These are phyloP conservation scores for Holothuria scabra DNA, from an alignment of 53 echinoderm and acorn worm species.

Conservation along the genomic window DNA sequence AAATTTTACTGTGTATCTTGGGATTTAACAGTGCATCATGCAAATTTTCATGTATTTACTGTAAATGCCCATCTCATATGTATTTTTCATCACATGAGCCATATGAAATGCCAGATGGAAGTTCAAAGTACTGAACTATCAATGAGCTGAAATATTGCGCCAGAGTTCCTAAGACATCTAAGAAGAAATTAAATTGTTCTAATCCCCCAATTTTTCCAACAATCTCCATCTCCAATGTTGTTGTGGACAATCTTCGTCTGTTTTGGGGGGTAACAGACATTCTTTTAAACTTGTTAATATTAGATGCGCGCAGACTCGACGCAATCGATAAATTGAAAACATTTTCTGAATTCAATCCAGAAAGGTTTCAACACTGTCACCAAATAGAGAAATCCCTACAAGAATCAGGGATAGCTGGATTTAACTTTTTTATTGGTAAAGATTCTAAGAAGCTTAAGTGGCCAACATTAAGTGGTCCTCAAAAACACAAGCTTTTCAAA, in stretches of 20 bases:
- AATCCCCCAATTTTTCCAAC: slow-evolving; percentile 48
- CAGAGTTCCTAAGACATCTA: not conserved
- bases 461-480: slow-evolving; percentile 48
- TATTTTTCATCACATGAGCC: not conserved
- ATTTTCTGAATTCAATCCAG: slow-evolving; percentile 31
- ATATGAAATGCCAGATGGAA: slow-evolving; percentile 15
- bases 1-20: slow-evolving; percentile 24
- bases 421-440: slow-evolving; percentile 18
- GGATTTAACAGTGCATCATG: slow-evolving; percentile 39
- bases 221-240: slow-evolving; percentile 24
- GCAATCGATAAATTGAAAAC: slow-evolving; percentile 27
- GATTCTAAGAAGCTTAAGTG: slow-evolving; percentile 31
- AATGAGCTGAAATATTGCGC: not conserved
- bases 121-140: slow-evolving; percentile 9
- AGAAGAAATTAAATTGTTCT: slow-evolving; percentile 38
- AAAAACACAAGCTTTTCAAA: slow-evolving; percentile 32
- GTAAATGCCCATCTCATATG: slow-evolving; percentile 35
- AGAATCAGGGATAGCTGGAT: slow-evolving; percentile 33
- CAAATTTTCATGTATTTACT: slow-evolving; percentile 42
- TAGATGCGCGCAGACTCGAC: slow-evolving; percentile 31
- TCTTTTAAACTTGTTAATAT: slow-evolving; percentile 27
- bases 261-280: slow-evolving; percentile 38
- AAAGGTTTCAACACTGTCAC: slow-evolving; percentile 31
- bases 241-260: slow-evolving; percentile 51
- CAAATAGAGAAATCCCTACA: slow-evolving; percentile 22